These are phyloP conservation scores for Dascyllus trimaculatus DNA, from an alignment of 2,113 vertebrate genomes.

Conservation along the genomic window DNA sequence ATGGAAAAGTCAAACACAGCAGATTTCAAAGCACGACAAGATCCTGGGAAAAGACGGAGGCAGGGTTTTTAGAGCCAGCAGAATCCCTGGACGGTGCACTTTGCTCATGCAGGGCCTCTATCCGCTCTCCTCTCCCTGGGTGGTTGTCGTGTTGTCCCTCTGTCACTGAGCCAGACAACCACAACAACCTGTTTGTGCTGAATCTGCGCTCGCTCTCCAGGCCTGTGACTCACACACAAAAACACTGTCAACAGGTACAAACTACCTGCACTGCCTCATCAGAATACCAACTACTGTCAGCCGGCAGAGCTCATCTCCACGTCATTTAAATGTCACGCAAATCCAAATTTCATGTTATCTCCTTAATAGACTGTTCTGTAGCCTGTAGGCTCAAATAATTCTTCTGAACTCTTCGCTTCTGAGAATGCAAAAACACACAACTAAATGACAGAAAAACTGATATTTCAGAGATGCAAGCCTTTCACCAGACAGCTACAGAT, in stretches of 20 bases:
- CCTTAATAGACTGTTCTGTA: background rate
- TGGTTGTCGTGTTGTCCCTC: slow-evolving; percentile 42
- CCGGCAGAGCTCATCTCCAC: background rate
- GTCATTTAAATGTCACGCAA: background rate
- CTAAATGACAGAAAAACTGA: slow-evolving; percentile 7
- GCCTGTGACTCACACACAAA: slow-evolving; percentile 41
- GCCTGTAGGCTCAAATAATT: background rate
- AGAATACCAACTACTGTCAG: background rate
- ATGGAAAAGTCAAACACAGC: slow-evolving; percentile 71
- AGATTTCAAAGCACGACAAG: slow-evolving; percentile 65
- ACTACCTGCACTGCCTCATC: slow-evolving; percentile 27
- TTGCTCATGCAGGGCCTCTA: slow-evolving; percentile 67
- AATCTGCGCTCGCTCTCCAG: slow-evolving; percentile 44
- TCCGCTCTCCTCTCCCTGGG: slow-evolving; percentile 39
- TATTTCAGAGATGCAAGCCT: background rate
- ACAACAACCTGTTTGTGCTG: slow-evolving; percentile 74
- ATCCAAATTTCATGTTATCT: background rate
- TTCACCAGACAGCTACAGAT: background rate
- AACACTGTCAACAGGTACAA: slow-evolving; percentile 64
- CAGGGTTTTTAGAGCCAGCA: slow-evolving; percentile 17
- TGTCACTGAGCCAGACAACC: slow-evolving; percentile 48
- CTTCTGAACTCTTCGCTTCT: background rate
- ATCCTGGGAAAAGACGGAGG: slow-evolving; percentile 63
- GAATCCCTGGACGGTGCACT: slow-evolving; percentile 59
- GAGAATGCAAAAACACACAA: background rate